phyloP scores from a whole-genome alignment of 1,140 invertebrate genomes.

The Diploscapter pachys region DNA sequence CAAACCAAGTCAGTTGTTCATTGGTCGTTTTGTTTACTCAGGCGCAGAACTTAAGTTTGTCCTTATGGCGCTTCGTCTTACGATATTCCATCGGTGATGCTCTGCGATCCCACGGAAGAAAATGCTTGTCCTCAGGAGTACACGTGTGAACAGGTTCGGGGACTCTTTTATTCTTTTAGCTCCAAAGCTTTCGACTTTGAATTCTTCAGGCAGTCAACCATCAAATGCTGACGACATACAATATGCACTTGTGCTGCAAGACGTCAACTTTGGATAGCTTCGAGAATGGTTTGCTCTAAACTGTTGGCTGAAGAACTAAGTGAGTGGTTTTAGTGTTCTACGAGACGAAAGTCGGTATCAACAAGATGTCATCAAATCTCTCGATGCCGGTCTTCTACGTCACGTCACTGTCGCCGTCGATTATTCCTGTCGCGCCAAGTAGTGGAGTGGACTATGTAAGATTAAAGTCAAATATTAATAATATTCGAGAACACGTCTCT shows the following conservation, averaged over 20 bases:
- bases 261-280: constrained; percentile 38
- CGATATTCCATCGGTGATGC: constrained; percentile 37
- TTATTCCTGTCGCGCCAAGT: constrained; percentile 33
- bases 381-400: constrained; percentile 45
- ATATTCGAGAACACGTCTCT: not conserved
- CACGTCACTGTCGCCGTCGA: constrained; percentile 39
- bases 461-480: not conserved
- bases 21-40: not conserved
- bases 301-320: not conserved
- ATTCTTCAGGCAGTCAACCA: constrained; percentile 34
- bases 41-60: constrained; percentile 30
- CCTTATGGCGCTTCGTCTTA: constrained; percentile 42
- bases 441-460: constrained; percentile 38
- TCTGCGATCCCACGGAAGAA: constrained; percentile 40
- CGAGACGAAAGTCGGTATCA: constrained; percentile 42
- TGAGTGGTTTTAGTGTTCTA: constrained; percentile 33
- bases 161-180: not conserved
- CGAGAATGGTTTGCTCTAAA: constrained; percentile 29
- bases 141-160: constrained; percentile 29
- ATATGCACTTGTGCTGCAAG: constrained; percentile 43
- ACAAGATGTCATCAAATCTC: constrained; percentile 39
- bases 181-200: not conserved
- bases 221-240: constrained; percentile 40
- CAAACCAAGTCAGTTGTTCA: constrained; percentile 35
- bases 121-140: constrained; percentile 35